phyloP scores from a whole-genome alignment of 2,797 vertebrate species.

The Philypnodon macrostomus region DNA sequence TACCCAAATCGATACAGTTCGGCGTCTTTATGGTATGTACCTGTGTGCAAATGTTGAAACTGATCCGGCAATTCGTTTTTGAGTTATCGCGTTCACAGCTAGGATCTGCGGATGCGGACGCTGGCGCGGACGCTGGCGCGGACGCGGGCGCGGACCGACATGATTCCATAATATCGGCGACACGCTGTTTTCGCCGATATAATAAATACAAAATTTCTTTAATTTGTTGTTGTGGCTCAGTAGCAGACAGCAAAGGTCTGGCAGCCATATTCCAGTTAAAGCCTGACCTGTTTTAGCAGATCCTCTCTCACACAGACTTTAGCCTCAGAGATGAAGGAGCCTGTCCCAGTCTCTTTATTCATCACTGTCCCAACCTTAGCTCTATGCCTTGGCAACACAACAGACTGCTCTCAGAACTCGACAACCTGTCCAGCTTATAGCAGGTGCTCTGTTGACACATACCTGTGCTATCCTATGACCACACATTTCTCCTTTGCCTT shows the following conservation, averaged over 20 bases:
- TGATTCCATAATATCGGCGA: no score
- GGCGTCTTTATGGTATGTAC: no score
- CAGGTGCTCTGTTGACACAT: slow-evolving; percentile 34
- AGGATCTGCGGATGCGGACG: no score
- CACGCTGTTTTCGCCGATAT: no score
- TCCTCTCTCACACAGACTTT: slow-evolving; percentile 40
- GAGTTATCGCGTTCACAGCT: no score
- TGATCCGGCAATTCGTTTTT: no score
- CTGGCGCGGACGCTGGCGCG: no score
- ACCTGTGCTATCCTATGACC: slow-evolving; percentile 23
- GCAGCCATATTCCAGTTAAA: slow-evolving; percentile 29
- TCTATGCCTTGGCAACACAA: slow-evolving; percentile 37
- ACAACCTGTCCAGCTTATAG: slow-evolving; percentile 30
- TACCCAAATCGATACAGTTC: no score
- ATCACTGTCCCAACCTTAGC: slow-evolving; percentile 28
- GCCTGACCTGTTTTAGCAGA: slow-evolving; percentile 28
- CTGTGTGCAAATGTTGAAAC: no score
- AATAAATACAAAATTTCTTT: no score
- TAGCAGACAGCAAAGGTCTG: slow-evolving; percentile 1
- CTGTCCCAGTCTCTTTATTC: slow-evolving; percentile 20
- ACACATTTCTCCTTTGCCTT: slow-evolving; percentile 30
- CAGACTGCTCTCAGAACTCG: slow-evolving; percentile 21
- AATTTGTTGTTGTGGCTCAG: no score
- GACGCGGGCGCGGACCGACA: no score
- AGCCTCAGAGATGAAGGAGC: slow-evolving; percentile 37